Evolutionary conservation across 1,140 invertebrate species (phyloP), one percentile per base, ranked within the genome.

Genomic region (Drosophila guanche): DNA sequence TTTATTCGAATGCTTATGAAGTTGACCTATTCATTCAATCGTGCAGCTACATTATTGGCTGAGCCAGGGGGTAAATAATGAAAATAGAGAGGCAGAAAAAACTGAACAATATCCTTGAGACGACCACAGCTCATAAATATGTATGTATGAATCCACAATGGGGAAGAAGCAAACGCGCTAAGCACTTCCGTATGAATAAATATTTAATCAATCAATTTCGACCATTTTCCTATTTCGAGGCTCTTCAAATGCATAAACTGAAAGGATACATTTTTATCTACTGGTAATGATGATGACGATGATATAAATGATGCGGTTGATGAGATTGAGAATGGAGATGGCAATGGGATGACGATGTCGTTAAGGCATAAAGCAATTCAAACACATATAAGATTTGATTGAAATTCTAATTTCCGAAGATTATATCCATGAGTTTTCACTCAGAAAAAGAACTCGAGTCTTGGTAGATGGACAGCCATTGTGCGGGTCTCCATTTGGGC

Each of bases 201-300:
- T 85, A 85, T 85, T 85, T 86, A 86, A 85, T 85, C 81, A 86
- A 85, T 85, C 81, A 85, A 86, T 81, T 85, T 86, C 60, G 63
- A 67, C 80, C 72, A 85, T 84, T 84, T 60, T 71, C 56, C 43
- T 50, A 54, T 37, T 71, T 71, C 57, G 22, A 41, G 56, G 81
- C 77, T 81, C 72, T 63, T 86, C 77, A 81, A 70, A 85, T 76
- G 42, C 72, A 57, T 48, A 86, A 68, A 66, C 77, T 56, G 61
- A 65, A 61, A 66, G 59, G 76, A 79, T 66, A 84, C 57, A 70
- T 60, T 79, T 69, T 79, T 51, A 80, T 48, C 58, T 73, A 41
- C 65, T 23, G 43, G 56, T 61, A 45, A 71, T 51, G 41, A 76
- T 67, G 48, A 53, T 52, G 61, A 52, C 12, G 43, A 47, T 45